These are phyloP conservation scores for Pachymerium ferrugineum DNA, from an alignment of 2,888 invertebrate species.

Conservation along the genomic window DNA sequence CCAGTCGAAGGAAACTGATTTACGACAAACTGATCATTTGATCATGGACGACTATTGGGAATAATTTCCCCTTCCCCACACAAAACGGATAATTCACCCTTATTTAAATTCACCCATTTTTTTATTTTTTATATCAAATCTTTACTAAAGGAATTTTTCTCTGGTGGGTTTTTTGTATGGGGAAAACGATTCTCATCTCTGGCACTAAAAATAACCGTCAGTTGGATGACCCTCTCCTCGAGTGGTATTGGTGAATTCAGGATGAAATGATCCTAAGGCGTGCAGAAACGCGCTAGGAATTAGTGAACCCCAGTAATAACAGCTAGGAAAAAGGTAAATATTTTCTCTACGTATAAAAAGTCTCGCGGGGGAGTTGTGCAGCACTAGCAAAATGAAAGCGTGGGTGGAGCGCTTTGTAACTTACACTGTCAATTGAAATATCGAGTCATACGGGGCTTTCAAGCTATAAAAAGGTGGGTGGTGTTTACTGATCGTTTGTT, in stretches of 20 bases:
- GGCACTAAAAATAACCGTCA: not conserved
- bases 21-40: not conserved
- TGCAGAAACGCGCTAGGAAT: not conserved
- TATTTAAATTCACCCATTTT: no score
- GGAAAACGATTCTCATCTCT: not conserved
- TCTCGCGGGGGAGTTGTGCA: not conserved
- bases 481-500: no score
- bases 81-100: no score
- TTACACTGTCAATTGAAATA: no score
- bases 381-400: no score
- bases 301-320: not conserved
- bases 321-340: not conserved
- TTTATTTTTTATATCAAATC: no score
- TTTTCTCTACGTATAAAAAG: not conserved
- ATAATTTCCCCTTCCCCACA: no score
- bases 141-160: no score
- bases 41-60: not conserved
- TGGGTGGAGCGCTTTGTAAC: no score
- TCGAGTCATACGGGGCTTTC: no score
- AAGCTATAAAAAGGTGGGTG: no score
- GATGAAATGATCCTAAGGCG: not conserved
- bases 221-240: not conserved
- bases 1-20: not conserved
- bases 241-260: not conserved
- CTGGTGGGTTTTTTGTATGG: no score